These are phyloP conservation scores for Callaeas wilsoni DNA, from an alignment of 2,113 vertebrate genomes.

Conservation along the genomic window DNA sequence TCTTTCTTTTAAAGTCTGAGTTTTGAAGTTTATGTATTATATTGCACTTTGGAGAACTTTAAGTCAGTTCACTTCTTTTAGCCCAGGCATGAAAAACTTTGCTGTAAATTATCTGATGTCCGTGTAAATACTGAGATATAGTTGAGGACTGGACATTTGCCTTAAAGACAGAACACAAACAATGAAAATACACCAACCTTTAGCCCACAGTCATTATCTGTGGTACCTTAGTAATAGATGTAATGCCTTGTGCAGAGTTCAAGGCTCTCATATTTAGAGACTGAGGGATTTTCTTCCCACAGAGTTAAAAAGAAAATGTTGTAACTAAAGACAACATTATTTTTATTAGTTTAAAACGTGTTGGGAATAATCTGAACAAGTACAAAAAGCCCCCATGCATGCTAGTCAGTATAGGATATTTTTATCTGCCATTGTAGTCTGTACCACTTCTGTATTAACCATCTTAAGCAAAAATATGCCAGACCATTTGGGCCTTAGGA, in stretches of 20 bases:
- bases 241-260: background rate
- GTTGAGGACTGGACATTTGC: background rate
- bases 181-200: background rate
- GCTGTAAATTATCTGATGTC: background rate
- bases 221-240: background rate
- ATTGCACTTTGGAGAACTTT: constrained; percentile 7
- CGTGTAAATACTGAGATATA: background rate
- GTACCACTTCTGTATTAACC: background rate
- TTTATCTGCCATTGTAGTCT: background rate
- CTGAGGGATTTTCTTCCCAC: background rate
- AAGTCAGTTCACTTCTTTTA: constrained; percentile 21
- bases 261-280: background rate
- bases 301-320: background rate
- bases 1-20: background rate
- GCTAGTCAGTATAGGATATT: background rate
- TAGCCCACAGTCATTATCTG: background rate
- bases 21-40: constrained; percentile 1
- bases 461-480: constrained; percentile 17
- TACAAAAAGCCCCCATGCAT: background rate
- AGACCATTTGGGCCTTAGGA: background rate
- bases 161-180: background rate
- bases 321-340: background rate
- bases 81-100: background rate
- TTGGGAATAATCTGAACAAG: background rate
- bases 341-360: background rate